A percentile compares a stretch with the other conserved stretches of the same genome.
These are phyloP conservation scores for Drosophila fulvimacula DNA, from an alignment of 2,888 invertebrate species.

Conservation along the genomic window DNA sequence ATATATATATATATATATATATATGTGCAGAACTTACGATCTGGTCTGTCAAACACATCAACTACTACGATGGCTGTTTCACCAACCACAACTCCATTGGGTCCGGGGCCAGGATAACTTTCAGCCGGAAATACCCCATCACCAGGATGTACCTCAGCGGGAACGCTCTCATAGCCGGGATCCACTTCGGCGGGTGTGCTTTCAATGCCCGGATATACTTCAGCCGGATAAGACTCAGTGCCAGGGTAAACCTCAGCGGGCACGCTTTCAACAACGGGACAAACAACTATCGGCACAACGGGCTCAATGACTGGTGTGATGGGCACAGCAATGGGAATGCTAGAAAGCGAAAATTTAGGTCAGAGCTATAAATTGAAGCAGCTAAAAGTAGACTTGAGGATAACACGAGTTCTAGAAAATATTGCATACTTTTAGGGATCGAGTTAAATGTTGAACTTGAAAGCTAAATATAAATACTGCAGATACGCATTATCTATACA, in stretches of 20 bases:
- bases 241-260: conserved; percentile 17
- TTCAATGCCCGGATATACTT: conserved; percentile 17
- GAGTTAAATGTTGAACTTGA: too few relatives aligned
- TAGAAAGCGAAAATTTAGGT: not conserved
- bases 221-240: conserved; percentile 12
- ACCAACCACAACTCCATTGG: not conserved
- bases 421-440: conserved; percentile 18
- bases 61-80: conserved; percentile 20
- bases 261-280: conserved; percentile 10
- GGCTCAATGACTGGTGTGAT: conserved; percentile 86
- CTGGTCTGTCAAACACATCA: conserved; percentile 1
- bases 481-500: too few relatives aligned
- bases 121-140: not conserved
- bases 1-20: too few relatives aligned
- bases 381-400: not conserved
- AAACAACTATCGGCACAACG: not conserved
- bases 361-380: too few relatives aligned
- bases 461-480: too few relatives aligned
- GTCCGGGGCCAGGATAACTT: conserved; percentile 3
- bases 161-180: conserved; percentile 15
- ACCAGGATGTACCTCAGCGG: conserved; percentile 21
- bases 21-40: conserved; percentile 6
- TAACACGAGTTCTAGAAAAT: not conserved
- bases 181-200: conserved; percentile 18
- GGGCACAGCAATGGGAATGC: conserved; percentile 90